phyloP scores from a whole-genome alignment of 2,797 vertebrate genomes.

The Coluber constrictor region DNA sequence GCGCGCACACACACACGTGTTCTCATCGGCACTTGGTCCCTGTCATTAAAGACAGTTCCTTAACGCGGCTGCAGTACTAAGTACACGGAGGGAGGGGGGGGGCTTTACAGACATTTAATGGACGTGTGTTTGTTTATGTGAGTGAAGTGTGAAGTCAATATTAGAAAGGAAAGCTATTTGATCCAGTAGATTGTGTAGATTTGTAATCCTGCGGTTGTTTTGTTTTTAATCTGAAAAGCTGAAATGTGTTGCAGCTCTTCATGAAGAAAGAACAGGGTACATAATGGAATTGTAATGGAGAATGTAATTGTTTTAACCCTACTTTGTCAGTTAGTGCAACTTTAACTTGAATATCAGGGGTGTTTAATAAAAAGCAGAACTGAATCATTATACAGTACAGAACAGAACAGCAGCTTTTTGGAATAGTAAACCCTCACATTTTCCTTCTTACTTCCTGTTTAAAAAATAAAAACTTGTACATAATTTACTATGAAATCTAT shows the following conservation, averaged over 20 bases:
- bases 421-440: background rate
- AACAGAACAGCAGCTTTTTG: background rate
- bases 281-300: background rate
- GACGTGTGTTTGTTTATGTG: background rate
- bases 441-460: background rate
- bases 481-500: slow-evolving; percentile 2
- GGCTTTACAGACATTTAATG: slow-evolving; percentile 25
- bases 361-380: slow-evolving; percentile 7
- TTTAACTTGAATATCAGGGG: slow-evolving; percentile 40
- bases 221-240: slow-evolving; percentile 15
- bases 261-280: background rate
- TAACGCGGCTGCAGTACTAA: slow-evolving; percentile 21
- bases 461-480: background rate
- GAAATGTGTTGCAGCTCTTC: slow-evolving; percentile 10
- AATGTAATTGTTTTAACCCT: slow-evolving; percentile 24
- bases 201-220: background rate
- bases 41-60: slow-evolving; percentile 2
- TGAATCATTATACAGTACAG: background rate
- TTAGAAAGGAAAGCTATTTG: slow-evolving; percentile 39
- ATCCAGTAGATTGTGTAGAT: slow-evolving; percentile 34
- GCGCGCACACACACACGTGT: background rate
- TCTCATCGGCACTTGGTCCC: slow-evolving; percentile 15
- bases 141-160: background rate
- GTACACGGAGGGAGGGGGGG: background rate
- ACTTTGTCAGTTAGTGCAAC: slow-evolving; percentile 22